These are phyloP conservation scores for Cheilosia vulpina DNA, from an alignment of 2,888 invertebrate genomes.

Conservation along the genomic window DNA sequence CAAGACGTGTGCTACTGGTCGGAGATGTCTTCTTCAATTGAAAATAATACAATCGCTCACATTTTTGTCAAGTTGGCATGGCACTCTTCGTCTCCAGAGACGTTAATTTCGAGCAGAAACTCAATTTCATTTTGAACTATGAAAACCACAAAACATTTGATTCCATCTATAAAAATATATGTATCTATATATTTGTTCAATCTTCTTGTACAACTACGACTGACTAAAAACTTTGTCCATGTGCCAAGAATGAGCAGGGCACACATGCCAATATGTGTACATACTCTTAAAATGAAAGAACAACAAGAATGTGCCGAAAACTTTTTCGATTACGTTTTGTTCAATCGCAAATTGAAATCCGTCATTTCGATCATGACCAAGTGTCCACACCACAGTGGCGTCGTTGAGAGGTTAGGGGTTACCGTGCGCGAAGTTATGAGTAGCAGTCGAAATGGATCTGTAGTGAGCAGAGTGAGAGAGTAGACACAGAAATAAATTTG, in stretches of 20 bases:
- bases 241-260: constrained; percentile 8
- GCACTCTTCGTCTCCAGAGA: neutral
- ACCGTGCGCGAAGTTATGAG: too few species aligned
- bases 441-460: too few species aligned
- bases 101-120: constrained; percentile 16
- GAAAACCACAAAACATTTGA: constrained; percentile 9
- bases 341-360: constrained; percentile 57
- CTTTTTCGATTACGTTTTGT: constrained; percentile 53
- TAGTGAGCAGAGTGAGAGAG: too few species aligned
- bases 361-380: constrained; percentile 35
- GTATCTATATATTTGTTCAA: neutral
- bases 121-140: constrained; percentile 24
- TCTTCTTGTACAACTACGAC: neutral
- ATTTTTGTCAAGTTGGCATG: neutral
- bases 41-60: neutral
- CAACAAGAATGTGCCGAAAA: constrained; percentile 28
- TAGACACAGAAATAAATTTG: too few species aligned
- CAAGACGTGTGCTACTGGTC: too few species aligned
- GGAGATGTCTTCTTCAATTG: neutral
- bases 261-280: neutral
- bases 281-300: constrained; percentile 1
- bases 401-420: too few species aligned
- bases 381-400: neutral
- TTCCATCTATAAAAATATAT: constrained; percentile 4
- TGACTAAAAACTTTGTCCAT: constrained; percentile 31